Base-by-base conservation (phyloP, 2,797 vertebrate species). In the Chaetophractus vellerosus region DNA sequence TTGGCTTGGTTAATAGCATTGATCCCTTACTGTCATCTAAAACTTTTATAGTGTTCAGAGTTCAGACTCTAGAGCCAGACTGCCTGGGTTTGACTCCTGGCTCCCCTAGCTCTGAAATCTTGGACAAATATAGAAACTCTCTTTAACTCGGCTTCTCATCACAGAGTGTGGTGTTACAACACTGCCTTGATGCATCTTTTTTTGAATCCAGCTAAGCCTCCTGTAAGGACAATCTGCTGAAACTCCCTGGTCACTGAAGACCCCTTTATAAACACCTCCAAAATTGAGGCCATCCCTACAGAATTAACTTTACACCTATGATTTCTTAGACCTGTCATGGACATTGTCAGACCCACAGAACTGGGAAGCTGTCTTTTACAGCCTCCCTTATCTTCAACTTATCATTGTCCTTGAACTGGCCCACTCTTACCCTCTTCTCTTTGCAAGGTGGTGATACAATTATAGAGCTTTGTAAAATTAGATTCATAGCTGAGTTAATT, bases 401-500 rank as follows among this genome's bases (percentile, higher is more conserved):
- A 36, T 41, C 21, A 21, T 31, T 38, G 21, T 57, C 61, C 50
- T 45, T 55, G 31, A 74, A n/a, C 33, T 74, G 33, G 33, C 28
- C 79, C 1, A 9, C 6, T 68, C 24, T 50, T 24, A 19, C 7
- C n/a, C 26, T 66, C 36, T 86, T 85, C 61, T 63, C 80, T 10
- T 68, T 88, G 69, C 87, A 76, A 66, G 52, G 26, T 76, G 61
- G 36, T 28, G 72, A 59, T 66, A 57, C 33, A 55, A 59, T 69
- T 64, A 45, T 31, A 76, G 69, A 92, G 15, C 48, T 45, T 3
- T 81, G 24, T 28, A 38, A 84, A 76, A 52, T 91, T 61, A 71
- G 48, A 74, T 86, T 86, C 66, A 78, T 64, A 86, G 33, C 75
- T 66, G 28, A 18, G 24, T 68, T 84, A 82, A 72, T 94, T 94